Conservation (phyloP, 2,797 vertebrate genomes). For the Sebastolobus alascanus region DNA sequence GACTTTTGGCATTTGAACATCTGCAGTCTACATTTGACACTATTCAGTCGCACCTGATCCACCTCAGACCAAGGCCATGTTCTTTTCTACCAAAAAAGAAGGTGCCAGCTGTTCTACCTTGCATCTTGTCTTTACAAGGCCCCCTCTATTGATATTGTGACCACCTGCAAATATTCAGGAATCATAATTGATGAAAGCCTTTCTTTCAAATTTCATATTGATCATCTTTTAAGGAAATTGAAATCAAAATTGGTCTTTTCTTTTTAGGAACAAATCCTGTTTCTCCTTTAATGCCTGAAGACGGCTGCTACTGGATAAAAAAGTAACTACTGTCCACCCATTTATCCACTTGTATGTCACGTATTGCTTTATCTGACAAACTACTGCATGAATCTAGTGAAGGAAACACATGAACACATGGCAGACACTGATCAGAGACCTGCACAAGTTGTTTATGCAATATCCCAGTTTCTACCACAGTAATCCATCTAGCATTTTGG, state of each 20-base stretch:
- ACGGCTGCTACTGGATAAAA: no score
- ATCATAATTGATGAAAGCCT: neutral
- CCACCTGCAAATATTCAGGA: neutral
- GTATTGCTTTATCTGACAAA: neutral
- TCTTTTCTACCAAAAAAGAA: neutral
- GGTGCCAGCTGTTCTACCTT: neutral
- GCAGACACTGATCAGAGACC: neutral
- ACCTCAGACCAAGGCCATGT: neutral
- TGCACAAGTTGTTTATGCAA: neutral
- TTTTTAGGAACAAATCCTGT: neutral
- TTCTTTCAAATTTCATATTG: neutral
- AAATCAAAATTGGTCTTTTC: neutral
- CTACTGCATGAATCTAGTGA: neutral
- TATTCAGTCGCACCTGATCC: neutral
- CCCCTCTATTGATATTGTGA: neutral
- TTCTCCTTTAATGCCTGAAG: neutral
- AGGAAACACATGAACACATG: neutral
- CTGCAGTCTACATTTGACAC: neutral
- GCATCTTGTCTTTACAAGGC: neutral
- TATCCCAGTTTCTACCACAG: neutral
- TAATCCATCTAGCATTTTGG: neutral
- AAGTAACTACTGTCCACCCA: no score
- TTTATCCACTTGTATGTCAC: no score
- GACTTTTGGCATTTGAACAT: neutral
- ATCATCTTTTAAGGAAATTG: neutral